Conservation (phyloP, 2,888 invertebrate genomes). For the Zhuqinia jingwanae region DNA sequence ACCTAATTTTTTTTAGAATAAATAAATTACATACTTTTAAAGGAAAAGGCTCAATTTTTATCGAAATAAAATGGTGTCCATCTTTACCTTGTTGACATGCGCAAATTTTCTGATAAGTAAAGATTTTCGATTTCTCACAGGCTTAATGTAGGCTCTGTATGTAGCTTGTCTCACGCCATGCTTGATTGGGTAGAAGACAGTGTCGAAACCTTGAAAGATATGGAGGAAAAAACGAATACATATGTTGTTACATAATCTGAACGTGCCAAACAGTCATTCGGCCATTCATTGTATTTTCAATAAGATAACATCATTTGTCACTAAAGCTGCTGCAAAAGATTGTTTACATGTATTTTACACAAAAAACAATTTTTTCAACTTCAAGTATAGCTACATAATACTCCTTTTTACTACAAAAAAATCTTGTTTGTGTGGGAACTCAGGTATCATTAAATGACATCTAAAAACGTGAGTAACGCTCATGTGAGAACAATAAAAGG, state of each 20-base stretch:
- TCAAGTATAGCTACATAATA: too few species aligned
- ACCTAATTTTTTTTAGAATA: conserved; percentile 53
- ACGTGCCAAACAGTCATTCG: not conserved
- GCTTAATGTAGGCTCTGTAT: conserved; percentile 65
- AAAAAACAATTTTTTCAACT: too few species aligned
- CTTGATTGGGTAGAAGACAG: conserved; percentile 64
- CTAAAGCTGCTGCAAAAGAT: too few species aligned
- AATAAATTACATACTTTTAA: too few species aligned
- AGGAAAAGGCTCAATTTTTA: too few species aligned
- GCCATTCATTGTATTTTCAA: not conserved
- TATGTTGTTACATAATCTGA: not conserved
- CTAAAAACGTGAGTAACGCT: not conserved
- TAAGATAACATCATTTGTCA: not conserved
- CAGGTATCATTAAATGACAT: conserved; percentile 18
- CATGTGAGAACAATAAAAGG: conserved; percentile 32
- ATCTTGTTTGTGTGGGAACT: too few species aligned
- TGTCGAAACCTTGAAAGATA: conserved; percentile 67
- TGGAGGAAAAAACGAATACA: too few species aligned
- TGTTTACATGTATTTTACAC: too few species aligned
- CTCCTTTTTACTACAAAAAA: too few species aligned
- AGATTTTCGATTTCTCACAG: conserved; percentile 52
- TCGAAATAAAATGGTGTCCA: too few species aligned
- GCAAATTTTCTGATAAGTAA: conserved; percentile 70
- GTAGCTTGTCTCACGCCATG: conserved; percentile 69
- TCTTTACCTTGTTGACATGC: conserved; percentile 72